Evolutionary conservation across 2,797 vertebrate genomes (phyloP).

Genomic region (Distichodus sexfasciatus): DNA sequence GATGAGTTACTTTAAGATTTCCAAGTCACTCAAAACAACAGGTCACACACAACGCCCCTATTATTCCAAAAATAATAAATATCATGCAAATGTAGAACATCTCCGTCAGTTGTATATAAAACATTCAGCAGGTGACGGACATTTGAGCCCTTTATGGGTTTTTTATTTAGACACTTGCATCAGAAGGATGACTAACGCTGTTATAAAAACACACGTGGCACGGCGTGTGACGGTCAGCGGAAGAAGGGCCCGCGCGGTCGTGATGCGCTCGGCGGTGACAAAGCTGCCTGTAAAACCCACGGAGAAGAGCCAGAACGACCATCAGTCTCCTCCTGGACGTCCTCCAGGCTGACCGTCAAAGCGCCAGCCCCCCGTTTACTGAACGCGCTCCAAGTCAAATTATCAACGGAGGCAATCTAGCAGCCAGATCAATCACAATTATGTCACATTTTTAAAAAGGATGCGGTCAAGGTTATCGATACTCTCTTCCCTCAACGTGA

Average conservation of each 20-base stretch:
- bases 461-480: slow-evolving; percentile 28
- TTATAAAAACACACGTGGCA: no score
- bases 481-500: neutral
- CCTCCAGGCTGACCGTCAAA: slow-evolving; percentile 40
- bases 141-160: no score
- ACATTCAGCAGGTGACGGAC: no score
- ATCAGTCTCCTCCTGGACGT: slow-evolving; percentile 34
- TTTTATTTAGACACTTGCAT: no score
- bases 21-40: no score
- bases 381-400: slow-evolving; percentile 34
- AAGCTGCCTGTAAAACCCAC: neutral
- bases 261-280: neutral
- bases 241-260: neutral
- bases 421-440: slow-evolving; percentile 28
- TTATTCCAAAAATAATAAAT: no score
- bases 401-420: slow-evolving; percentile 31
- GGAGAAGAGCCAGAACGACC: slow-evolving; percentile 33
- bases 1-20: no score
- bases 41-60: no score
- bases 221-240: neutral
- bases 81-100: no score
- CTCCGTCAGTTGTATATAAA: no score
- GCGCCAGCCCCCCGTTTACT: slow-evolving; percentile 31
- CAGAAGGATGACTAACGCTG: no score
- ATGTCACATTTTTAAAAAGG: slow-evolving; percentile 15